Base-by-base conservation (phyloP, 2,113 vertebrate species). In the Plestiodon gilberti region DNA sequence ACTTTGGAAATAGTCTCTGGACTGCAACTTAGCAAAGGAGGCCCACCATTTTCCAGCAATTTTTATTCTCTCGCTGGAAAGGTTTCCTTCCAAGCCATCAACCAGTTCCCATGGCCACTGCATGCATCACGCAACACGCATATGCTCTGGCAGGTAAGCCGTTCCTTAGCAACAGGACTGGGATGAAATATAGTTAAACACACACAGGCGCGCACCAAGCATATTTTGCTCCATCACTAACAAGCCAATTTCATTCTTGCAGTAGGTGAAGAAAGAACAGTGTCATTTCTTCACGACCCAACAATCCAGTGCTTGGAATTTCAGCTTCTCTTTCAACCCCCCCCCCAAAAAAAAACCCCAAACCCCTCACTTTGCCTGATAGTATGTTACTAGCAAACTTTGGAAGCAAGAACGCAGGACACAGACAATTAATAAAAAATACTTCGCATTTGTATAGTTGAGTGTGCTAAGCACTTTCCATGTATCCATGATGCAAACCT, bases 21-120 rank as follows among this genome's bases (percentile, higher is more conserved):
- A 76, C 67, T 80, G 85, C 48, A 71, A 35, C 57, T 80, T 74
- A 17, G 57, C 43, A 86, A 48, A 78, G n/a, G 35, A 61, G 18
- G 64, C 18, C 6, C 6, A 30, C 1, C 71, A 81, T 83, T 88
- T 90, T 89, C 65, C 90, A 81, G 88, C 11, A 88, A 77, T 78
- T 87, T 52, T 73, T 33, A 30, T 35, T 70, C 71, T 81, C 83
- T 87, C 74, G 81, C 82, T 89, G 88, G 89, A 91, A 62, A 28
- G 69, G 71, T 84, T 89, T 82, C 80, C 82, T 86, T 83, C 87
- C 91, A 35, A 75, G 9, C 70, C 62, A 73, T 89, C 83, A 84
- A 87, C 90, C 73, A 85, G 94, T 95, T 95, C 93, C 95, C 93
- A 95, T 94, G 89, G 93, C 89, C 94, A 95, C 91, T 84, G 86